A percentile compares a stretch with the other conserved stretches of the same genome.
Conservation (phyloP, 1,140 invertebrate genomes). For the Helicoverpa zea region DNA sequence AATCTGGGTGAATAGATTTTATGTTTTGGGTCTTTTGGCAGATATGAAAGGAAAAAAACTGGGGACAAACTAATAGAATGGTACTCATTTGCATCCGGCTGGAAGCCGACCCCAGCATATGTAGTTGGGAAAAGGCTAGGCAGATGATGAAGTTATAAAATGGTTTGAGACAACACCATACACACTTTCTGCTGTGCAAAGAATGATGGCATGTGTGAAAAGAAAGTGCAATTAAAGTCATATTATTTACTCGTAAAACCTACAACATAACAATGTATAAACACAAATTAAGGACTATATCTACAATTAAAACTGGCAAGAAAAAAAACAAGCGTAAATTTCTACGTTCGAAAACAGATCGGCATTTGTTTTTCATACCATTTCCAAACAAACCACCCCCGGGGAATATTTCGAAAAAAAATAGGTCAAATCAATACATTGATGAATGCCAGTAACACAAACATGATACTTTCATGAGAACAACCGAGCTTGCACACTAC, state of each 20-base stretch:
- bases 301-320: background rate
- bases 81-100: too few relatives aligned
- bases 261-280: background rate
- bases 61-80: too few relatives aligned
- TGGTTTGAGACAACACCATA: too few relatives aligned
- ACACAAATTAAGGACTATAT: background rate
- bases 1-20: background rate
- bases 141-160: too few relatives aligned
- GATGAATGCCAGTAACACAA: background rate
- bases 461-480: background rate
- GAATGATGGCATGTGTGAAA: slow-evolving; percentile 10
- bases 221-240: background rate
- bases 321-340: background rate
- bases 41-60: too few relatives aligned
- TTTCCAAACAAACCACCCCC: background rate
- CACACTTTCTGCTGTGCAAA: background rate
- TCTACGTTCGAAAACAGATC: slow-evolving; percentile 1
- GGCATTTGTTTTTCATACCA: background rate
- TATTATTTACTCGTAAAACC: background rate
- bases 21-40: too few relatives aligned
- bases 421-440: slow-evolving; percentile 1
- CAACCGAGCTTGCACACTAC: background rate
- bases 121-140: too few relatives aligned
- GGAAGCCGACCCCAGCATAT: too few relatives aligned
- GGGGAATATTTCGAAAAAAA: background rate